Base-by-base conservation (phyloP, 2,113 vertebrate genomes). In the Crotalus tigris region DNA sequence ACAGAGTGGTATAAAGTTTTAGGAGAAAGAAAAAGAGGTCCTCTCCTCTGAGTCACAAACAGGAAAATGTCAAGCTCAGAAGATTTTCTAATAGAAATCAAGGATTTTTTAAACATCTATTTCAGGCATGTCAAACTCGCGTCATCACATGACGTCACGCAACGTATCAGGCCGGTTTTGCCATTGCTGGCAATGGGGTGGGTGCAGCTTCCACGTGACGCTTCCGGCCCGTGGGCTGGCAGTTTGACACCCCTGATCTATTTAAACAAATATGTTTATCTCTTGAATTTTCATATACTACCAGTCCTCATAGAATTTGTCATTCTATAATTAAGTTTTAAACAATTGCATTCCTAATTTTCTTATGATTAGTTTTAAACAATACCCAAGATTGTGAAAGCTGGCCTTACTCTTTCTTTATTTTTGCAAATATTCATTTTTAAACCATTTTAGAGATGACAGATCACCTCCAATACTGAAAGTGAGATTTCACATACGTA, bases 401-500 rank as follows among this genome's bases (percentile, higher is more conserved):
- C 49, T 24, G 2, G 85, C 64, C 44, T 90, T 55, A 94, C 92
- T 93, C 95, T 96, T 81, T 51, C 29, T 57, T 39, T 64, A 64
- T 2, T 89, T 90, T 95, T 96, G 49, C 93, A 96, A 96, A 95
- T 95, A 93, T 97, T 97, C 95, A 91, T 94, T 94, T 96, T 96
- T 95, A 97, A 95, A 96, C 88, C 93, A 97, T 75, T 1, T 4
- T 93, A 95, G 93, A 96, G 95, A 59, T 44, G 44, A 95, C 95
- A 94, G 49, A 58, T 55, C 87, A 86, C 51, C 75, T 91, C 53
- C 95, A 95, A 94, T 95, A 94, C 33, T 11, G 53, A 96, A 94
- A 49, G 26, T 64, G 81, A 69, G 94, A 64, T 46, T 51, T 92
- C 88, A 53, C 88, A 69, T 58, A 51, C 13, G 39, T 1, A 12